Evolutionary conservation across 2,797 vertebrate species (phyloP), one percentile per base, ranked within the genome.

Genomic region (Jordanella pulchra): DNA sequence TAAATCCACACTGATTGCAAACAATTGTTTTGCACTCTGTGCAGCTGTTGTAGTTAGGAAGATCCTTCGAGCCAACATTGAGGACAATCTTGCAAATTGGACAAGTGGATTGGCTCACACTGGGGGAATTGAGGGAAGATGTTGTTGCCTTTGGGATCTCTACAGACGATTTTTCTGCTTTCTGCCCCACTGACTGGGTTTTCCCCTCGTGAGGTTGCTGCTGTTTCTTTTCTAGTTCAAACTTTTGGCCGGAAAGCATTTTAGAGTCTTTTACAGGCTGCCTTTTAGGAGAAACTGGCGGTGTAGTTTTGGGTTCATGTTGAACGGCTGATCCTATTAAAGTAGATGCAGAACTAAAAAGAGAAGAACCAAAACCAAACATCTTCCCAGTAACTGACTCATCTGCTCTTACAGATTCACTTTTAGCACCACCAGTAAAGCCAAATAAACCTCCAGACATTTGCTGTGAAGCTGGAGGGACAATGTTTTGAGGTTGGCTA

Each of bases 1-100:
- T 98, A 95, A 99, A 99, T 94, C 98, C 98, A 95, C 98, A 99
- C 35, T 97, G 96, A 80, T 96, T 97, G 87, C 98, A 99, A 51
- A 99, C 97, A 30, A 85, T 92, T 18, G 91, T 94, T 92, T 96
- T 97, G 94, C 98, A 99, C 83, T 96, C 95, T 0, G 97, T 99
- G 82, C 98, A 99, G 1, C 91, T 96, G 76, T 90, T 96, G 86
- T 95, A 98, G 92, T 99, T 99, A 12, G 96, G 94, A 60, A 94
- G 93, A 73, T 96, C 95, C 89, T 95, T 92, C 7, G 95, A 95
- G 73, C 92, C 95, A 79, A 93, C 63, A 70, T 96, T 97, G 78
- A 99, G 95, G 55, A 82, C 89, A 70, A 91, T 93, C 88, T 97
- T 96, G 90, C 98, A 99, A 67, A 99, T 93, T 3, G 96, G 97